Evolutionary conservation across 2,888 invertebrate species (phyloP).

Genomic region (Ophion slaviceki): DNA sequence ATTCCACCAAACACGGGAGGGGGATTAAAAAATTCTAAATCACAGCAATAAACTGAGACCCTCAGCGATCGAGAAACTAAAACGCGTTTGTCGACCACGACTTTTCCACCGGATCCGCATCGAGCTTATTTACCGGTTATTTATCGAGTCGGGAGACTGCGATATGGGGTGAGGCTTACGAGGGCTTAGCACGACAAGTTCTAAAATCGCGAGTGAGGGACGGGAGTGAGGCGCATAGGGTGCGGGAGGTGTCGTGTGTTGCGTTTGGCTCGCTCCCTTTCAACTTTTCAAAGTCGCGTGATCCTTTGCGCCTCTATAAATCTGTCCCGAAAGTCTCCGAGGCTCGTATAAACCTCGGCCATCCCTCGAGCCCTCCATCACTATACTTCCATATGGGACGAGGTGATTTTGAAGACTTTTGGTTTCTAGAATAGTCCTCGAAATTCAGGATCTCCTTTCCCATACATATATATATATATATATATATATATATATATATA

Average conservation of each 20-base stretch:
- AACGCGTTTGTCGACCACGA: neutral
- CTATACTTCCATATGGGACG: neutral
- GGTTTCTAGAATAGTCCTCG: neutral
- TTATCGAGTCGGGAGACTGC: neutral
- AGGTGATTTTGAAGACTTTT: neutral
- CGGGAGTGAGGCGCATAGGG: neutral
- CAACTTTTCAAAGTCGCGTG: conserved; percentile 73
- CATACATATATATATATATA: neutral
- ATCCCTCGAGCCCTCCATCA: conserved; percentile 9
- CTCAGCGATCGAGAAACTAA: neutral
- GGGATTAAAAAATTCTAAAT: neutral
- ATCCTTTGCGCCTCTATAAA: conserved; percentile 75
- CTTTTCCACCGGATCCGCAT: neutral
- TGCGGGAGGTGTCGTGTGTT: neutral
- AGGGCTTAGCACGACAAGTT: conserved; percentile 2
- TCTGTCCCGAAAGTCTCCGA: conserved; percentile 61
- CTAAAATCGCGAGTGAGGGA: conserved; percentile 4
- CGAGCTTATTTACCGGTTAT: neutral
- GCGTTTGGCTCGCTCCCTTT: conserved; percentile 27
- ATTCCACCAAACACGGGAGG: too few species aligned
- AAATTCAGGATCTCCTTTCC: neutral
- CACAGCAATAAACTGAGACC: neutral
- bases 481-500: neutral
- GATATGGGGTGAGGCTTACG: neutral
- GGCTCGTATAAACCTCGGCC: conserved; percentile 39